These are phyloP conservation scores for Caenorhabditis zanzibari DNA, from an alignment of 2,888 invertebrate species.

Conservation along the genomic window DNA sequence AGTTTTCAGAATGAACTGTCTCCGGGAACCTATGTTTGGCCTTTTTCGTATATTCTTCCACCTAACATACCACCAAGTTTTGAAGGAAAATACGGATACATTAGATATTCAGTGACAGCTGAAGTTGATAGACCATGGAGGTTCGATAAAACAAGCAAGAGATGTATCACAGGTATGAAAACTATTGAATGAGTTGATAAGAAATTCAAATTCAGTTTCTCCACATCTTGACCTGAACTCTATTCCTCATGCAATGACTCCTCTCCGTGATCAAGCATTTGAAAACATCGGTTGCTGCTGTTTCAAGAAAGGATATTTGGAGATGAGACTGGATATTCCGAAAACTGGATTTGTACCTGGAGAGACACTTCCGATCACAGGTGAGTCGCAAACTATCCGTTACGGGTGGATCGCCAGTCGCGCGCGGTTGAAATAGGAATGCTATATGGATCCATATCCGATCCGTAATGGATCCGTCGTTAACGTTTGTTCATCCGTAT, in stretches of 20 bases:
- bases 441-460: too few species aligned
- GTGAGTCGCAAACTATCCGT: too few species aligned
- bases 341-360: conserved; percentile 73
- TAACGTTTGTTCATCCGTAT: too few species aligned
- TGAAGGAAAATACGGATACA: conserved; percentile 39
- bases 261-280: conserved; percentile 46
- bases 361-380: conserved; percentile 62
- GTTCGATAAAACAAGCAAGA: conserved; percentile 40
- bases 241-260: conserved; percentile 55
- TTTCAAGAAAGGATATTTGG: conserved; percentile 70
- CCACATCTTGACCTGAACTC: conserved; percentile 64
- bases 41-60: conserved; percentile 37
- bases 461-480: too few species aligned
- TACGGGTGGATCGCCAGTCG: too few species aligned
- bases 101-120: conserved; percentile 38
- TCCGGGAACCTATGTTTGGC: conserved; percentile 30
- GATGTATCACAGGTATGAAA: conserved; percentile 38
- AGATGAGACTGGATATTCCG: conserved; percentile 55
- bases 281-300: conserved; percentile 69
- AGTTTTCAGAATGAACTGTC: conserved; percentile 47
- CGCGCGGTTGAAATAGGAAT: too few species aligned
- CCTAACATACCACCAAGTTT: conserved; percentile 43
- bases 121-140: conserved; percentile 58
- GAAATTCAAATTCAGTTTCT: conserved; percentile 30
- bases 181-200: not conserved